Evolutionary conservation across 2,888 invertebrate genomes (phyloP).

Genomic region (Tridacna crocea): DNA sequence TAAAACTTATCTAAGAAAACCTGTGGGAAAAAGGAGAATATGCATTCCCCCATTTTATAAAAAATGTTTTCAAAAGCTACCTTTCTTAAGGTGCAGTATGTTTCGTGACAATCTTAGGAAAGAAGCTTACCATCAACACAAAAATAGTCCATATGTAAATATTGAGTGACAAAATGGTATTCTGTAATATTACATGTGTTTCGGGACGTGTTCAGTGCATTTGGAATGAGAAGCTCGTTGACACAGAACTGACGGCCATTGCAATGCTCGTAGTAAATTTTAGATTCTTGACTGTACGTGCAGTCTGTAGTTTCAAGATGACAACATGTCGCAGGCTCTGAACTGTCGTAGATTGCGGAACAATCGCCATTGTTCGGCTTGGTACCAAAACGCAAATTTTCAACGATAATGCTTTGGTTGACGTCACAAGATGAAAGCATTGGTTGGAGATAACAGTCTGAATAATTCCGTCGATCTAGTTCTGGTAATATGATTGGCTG

Average conservation of each 20-base stretch:
- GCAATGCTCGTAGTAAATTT: background rate
- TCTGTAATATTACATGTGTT: background rate
- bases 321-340: slow-evolving; percentile 8
- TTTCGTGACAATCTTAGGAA: background rate
- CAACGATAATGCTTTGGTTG: background rate
- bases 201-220: background rate
- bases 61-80: too few relatives aligned
- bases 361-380: background rate
- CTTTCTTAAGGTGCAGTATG: too few relatives aligned
- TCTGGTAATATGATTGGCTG: background rate
- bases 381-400: background rate
- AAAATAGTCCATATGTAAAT: slow-evolving; percentile 13
- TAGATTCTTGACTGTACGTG: background rate
- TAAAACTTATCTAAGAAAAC: too few relatives aligned
- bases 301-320: background rate
- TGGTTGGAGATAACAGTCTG: background rate
- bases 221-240: background rate
- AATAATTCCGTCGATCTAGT: slow-evolving; percentile 5
- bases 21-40: too few relatives aligned
- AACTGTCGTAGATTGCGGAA: background rate
- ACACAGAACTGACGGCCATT: slow-evolving; percentile 4
- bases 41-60: too few relatives aligned
- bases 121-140: slow-evolving; percentile 9
- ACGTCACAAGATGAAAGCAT: slow-evolving; percentile 14
- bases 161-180: slow-evolving; percentile 5